Base-by-base conservation (phyloP, 1,140 invertebrate genomes). In the Hestina assimilis region DNA sequence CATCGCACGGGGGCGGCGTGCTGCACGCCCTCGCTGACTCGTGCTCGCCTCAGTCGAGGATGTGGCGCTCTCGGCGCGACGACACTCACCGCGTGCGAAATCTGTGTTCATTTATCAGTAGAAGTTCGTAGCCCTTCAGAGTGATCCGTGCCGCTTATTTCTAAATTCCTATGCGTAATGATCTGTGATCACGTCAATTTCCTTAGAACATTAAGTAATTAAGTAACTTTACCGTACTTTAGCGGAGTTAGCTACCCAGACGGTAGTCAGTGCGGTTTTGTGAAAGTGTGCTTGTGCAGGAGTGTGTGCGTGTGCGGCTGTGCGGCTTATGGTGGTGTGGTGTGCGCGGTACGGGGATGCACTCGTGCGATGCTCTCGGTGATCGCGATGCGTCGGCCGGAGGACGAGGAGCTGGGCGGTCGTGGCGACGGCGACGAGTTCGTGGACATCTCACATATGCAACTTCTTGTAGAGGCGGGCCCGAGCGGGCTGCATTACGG, bases 371-470 rank as follows among this genome's bases (percentile, higher is more conserved):
- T 87, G 84, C 83, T 85, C 81, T 84, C 82, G 72, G 82, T 83
- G 82, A 75, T 85, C 72, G 81, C 84, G 66, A 87, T 87, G 84
- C 82, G 84, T 68, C 84, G 82, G 79, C 80, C 82, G 77, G 84
- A 87, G 80, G 84, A 87, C 73, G 84, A 87, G 76, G 79, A 83
- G 79, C 64, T 80, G 69, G 77, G 76, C 70, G 81, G 74, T 45
- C 79, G 81, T 70, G 76, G 69, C 66, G 81, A 84, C 59, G 78
- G 76, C 62, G 90, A 91, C 80, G 91, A 91, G 80, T 91, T 91
- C 76, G 90, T 91, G 76, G 91, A 91, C 83, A 91, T 91, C 64
- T 89, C 90, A 28, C 91, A 91, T 71, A 90, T 91, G 84, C 91
- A 91, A 72, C 84, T 91, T 69, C 75, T 92, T 71, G 82, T 91